These are phyloP conservation scores for Euplagia quadripunctaria DNA, from an alignment of 2,888 invertebrate genomes.

Conservation along the genomic window DNA sequence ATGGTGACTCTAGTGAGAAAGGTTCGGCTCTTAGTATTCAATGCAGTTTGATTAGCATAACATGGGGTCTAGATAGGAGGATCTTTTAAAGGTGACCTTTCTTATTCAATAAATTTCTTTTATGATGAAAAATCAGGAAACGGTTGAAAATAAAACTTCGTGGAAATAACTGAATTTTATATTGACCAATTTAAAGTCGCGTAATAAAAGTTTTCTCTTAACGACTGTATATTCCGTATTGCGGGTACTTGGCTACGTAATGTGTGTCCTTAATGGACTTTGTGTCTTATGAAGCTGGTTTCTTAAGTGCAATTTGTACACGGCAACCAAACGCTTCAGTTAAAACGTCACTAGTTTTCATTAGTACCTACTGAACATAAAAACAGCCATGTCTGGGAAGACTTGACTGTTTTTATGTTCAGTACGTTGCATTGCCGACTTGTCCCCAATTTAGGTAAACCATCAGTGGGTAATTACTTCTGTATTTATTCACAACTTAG, in stretches of 20 bases:
- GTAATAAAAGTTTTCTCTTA: slow-evolving; percentile 57
- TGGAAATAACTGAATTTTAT: slow-evolving; percentile 58
- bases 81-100: slow-evolving; percentile 24
- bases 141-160: slow-evolving; percentile 53
- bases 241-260: slow-evolving; percentile 38
- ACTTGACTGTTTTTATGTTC: too few species aligned
- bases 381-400: slow-evolving; percentile 47
- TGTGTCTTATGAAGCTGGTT: slow-evolving; percentile 33
- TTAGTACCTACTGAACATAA: slow-evolving; percentile 51
- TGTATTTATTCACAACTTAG: slow-evolving; percentile 67
- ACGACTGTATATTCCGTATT: slow-evolving; percentile 52
- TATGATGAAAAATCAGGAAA: slow-evolving; percentile 43
- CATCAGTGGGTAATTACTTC: slow-evolving; percentile 64
- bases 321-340: slow-evolving; percentile 33
- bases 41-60: slow-evolving; percentile 29
- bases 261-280: slow-evolving; percentile 49
- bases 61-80: slow-evolving; percentile 12
- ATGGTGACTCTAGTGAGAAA: slow-evolving; percentile 62
- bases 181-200: slow-evolving; percentile 60
- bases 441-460: slow-evolving; percentile 59
- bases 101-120: slow-evolving; percentile 41
- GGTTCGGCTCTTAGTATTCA: slow-evolving; percentile 36
- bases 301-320: slow-evolving; percentile 38
- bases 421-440: slow-evolving; percentile 41
- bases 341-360: slow-evolving; percentile 51